phyloP scores from a whole-genome alignment of 2,113 vertebrate genomes.

The Prionailurus bengalensis region DNA sequence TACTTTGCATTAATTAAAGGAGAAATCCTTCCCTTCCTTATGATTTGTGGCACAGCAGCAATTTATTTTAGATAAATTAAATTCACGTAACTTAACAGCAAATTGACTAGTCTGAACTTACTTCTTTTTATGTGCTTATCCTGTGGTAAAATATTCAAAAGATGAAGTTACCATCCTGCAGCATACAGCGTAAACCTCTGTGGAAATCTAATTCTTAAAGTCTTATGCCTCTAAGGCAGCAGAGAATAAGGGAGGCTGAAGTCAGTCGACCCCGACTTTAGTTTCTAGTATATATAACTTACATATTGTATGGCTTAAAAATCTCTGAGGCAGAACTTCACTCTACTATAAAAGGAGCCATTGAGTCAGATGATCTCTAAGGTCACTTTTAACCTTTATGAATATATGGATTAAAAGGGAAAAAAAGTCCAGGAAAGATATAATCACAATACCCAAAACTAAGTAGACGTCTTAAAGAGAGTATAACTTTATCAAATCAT shows the following conservation, averaged over 20 bases:
- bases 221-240: not conserved
- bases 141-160: conserved; percentile 8
- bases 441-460: not conserved
- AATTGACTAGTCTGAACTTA: not conserved
- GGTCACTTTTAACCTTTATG: conserved; percentile 70
- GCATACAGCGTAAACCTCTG: not conserved
- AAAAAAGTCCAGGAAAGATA: conserved; percentile 36
- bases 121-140: conserved; percentile 29
- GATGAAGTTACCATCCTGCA: not conserved
- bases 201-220: conserved; percentile 31
- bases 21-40: not conserved
- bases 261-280: not conserved
- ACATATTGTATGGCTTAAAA: not conserved
- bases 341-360: conserved; percentile 54
- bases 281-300: not conserved
- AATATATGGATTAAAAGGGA: conserved; percentile 38
- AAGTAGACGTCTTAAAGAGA: conserved; percentile 6
- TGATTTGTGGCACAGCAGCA: not conserved
- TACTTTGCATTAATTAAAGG: conserved; percentile 18
- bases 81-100: not conserved
- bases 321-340: conserved; percentile 15
- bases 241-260: not conserved
- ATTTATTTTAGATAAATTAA: conserved; percentile 48
- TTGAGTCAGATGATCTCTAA: conserved; percentile 62
- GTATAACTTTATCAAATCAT: not conserved